Base-by-base conservation (phyloP, 2,888 invertebrate species). In the Melangyna quadrimaculata region DNA sequence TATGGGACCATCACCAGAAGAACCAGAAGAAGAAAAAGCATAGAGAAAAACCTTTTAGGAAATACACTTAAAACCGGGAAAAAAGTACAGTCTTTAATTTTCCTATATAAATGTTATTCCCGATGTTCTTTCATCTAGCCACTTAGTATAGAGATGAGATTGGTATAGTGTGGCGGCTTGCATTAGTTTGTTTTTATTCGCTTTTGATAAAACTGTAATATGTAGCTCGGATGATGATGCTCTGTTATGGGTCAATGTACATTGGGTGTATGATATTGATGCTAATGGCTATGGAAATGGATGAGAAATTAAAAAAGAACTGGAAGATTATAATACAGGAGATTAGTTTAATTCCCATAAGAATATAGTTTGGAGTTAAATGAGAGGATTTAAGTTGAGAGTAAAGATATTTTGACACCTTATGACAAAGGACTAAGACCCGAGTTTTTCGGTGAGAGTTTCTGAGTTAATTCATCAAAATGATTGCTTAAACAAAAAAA, bases 71-170 rank as follows among this genome's bases (percentile, higher is more conserved):
- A 59, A 32, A n/a, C 19, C 14, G 22, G 24, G 24, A 72, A 78
- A 77, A 73, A 83, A 84, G 84, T 84, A 84, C 84, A 84, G 84
- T 84, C 84, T 75, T 80, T 80, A 80, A 37, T 84, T 84, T 80
- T 80, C 84, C 80, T 77, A 24, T 24, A 67, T 74, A n/a, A n/a
- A n/a, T n/a, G n/a, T n/a, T n/a, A n/a, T 79, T 77, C 43, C 57
- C 24, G 14, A n/a, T 7, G 24, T 84, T 48, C 71, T 75, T 59
- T 43, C 17, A 4, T 12, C 22, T 24, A 7, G 32, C 55, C 10
- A 19, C 10, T 69, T 53, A 53, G 43, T 17, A 17, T 45, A 37
- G 22, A 17, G 37, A 27, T 10, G 29, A 32, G 10, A 17, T 17
- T 32, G 55, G 32, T 55, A 37, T 14, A 22, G 7, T n/a, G 17